Base-by-base conservation (phyloP, 92 coral and sea anemone genomes). In the Muricea muricata region DNA sequence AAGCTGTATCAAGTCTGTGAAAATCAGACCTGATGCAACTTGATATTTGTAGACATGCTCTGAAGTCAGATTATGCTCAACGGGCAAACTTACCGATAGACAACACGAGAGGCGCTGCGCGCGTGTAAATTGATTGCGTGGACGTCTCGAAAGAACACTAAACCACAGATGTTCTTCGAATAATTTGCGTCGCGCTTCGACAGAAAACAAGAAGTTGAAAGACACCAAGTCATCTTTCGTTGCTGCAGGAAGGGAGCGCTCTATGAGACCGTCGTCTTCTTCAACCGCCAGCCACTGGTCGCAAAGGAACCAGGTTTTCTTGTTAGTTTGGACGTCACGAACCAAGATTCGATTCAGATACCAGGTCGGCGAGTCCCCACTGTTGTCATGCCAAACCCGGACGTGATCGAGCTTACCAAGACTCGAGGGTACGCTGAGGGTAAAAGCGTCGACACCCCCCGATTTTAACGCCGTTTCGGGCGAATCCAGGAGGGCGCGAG, bases 81-180 rank as follows among this genome's bases (percentile, higher is more conserved):
- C 42, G 9, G 4, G 9, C 5, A 7, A 9, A 52, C 60, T 9
- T 52, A 52, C 60, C 55, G 94, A 82, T 13, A 95, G 52, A 67
- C 98, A 95, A 76, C 98, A 95, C 11, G 98, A 86, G 46, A 95
- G 78, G 6, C 98, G 94, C 79, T 95, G 98, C 8, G 90, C 94
- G 18, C 97, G 86, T 0, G 98, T 95, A 86, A 95, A 95, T 9
- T 89, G 90, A 63, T 93, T 93, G 40, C 90, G 65, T 18, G 89
- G 86, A 3, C 97, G 98, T 33, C 98, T 90, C 29, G 71, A 18
- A 11, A 89, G 58, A 23, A 93, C 94, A 3, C 97, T 93, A 63
- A 87, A 91, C 98, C 98, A 95, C 28, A 95, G 34, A 83, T 95
- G 98, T 0, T 93, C 92, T 15, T 95, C 98, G 7, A 87, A 87